Evolutionary conservation across 2,113 vertebrate species (phyloP).

Genomic region (Poeciliopsis prolifica): DNA sequence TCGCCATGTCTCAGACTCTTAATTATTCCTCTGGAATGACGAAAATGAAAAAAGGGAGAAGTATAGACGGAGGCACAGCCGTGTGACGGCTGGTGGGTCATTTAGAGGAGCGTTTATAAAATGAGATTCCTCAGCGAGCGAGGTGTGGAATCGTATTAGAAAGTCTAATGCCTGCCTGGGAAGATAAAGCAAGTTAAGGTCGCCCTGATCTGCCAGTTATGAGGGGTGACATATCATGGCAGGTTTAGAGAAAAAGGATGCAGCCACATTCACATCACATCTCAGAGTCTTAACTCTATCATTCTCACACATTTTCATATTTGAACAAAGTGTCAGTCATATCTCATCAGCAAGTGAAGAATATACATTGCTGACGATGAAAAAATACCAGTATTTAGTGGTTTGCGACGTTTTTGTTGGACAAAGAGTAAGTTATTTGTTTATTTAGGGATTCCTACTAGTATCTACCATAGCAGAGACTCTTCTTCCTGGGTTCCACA

Average conservation of each 20-base stretch:
- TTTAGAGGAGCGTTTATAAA: constrained; percentile 58
- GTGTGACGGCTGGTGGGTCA: constrained; percentile 43
- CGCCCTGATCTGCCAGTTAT: constrained; percentile 42
- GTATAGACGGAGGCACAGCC: constrained; percentile 46
- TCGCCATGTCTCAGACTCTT: constrained; percentile 24
- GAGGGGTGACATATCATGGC: constrained; percentile 18
- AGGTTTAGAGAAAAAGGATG: constrained; percentile 11
- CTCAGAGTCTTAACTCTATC: neutral
- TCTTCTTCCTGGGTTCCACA: no score
- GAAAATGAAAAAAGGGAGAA: constrained; percentile 53
- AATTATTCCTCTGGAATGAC: constrained; percentile 58
- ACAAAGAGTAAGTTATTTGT: no score
- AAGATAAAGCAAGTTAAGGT: constrained; percentile 49
- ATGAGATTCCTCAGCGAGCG: constrained; percentile 40
- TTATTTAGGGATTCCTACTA: no score
- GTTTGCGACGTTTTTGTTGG: no score
- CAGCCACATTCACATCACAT: constrained; percentile 15
- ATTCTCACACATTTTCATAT: neutral
- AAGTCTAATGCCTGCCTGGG: constrained; percentile 60
- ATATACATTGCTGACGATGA: constrained; percentile 6
- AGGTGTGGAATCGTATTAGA: constrained; percentile 42
- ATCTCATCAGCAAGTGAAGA: constrained; percentile 8
- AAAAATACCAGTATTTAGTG: neutral
- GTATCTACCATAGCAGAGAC: no score
- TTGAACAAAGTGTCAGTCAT: neutral